Conservation (phyloP, 2,888 invertebrate genomes). For the Lysandra coridon region DNA sequence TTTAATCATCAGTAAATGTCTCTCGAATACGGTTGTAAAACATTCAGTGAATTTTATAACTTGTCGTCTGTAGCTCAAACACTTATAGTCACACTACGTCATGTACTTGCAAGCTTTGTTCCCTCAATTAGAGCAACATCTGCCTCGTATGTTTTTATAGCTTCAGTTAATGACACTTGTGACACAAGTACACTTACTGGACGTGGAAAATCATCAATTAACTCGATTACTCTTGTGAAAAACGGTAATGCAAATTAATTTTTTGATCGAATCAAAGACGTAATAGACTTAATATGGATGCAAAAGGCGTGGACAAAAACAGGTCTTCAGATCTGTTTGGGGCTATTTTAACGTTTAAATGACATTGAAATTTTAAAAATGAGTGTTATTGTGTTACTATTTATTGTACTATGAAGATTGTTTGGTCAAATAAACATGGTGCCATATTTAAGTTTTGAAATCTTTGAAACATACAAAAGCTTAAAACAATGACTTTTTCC, state of each 20-base stretch:
- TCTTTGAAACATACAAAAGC: not conserved
- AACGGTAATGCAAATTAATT: not conserved
- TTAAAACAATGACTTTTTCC: not conserved
- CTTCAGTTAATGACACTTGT: constrained; percentile 10
- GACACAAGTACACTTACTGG: not conserved
- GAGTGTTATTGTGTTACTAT: too few species aligned
- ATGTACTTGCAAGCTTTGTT: not conserved
- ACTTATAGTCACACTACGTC: not conserved
- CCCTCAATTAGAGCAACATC: not conserved
- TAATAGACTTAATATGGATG: too few species aligned
- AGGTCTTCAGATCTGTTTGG: too few species aligned
- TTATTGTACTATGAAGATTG: too few species aligned
- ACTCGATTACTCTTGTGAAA: not conserved
- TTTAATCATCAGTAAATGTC: too few species aligned
- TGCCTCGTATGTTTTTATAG: not conserved
- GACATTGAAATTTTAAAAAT: too few species aligned
- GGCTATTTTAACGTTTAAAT: too few species aligned
- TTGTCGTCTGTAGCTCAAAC: not conserved
- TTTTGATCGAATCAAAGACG: not conserved
- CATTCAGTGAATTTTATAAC: not conserved
- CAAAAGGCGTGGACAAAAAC: too few species aligned
- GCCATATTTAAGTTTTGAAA: too few species aligned
- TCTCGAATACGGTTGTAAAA: not conserved
- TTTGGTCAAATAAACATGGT: too few species aligned
- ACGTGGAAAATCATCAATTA: not conserved